Evolutionary conservation across 1,140 invertebrate species (phyloP).

Genomic region (Zaprionus camerounensis): DNA sequence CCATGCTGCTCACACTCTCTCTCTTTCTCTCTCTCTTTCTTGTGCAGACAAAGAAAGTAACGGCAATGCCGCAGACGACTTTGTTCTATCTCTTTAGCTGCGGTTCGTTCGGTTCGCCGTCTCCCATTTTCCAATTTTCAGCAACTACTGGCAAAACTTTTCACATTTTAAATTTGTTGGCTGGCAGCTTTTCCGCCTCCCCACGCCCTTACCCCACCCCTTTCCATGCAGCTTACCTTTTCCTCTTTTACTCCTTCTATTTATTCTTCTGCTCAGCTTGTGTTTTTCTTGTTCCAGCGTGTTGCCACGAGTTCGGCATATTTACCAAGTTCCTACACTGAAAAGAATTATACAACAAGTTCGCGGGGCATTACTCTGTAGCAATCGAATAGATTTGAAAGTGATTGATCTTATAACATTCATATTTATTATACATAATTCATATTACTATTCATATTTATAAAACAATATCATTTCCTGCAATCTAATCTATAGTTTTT

Average conservation of each 20-base stretch:
- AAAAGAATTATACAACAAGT: constrained; percentile 1
- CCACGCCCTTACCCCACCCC: not conserved
- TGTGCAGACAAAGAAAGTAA: constrained; percentile 57
- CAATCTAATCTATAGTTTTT: too few species aligned
- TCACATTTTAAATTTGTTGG: constrained; percentile 79
- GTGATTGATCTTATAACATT: too few species aligned
- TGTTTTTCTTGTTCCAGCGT: constrained; percentile 17
- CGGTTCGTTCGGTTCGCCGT: constrained; percentile 60
- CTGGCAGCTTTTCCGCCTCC: constrained; percentile 55
- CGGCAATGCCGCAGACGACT: constrained; percentile 38
- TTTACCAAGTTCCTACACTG: constrained; percentile 19
- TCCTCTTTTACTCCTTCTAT: constrained; percentile 15
- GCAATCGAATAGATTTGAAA: too few species aligned
- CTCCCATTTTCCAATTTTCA: constrained; percentile 57
- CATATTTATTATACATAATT: too few species aligned
- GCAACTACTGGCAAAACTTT: constrained; percentile 60
- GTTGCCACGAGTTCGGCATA: constrained; percentile 11
- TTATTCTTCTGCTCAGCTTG: constrained; percentile 15
- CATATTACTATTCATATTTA: too few species aligned
- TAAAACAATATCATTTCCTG: too few species aligned
- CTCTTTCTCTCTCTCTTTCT: not conserved
- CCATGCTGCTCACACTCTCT: constrained; percentile 1
- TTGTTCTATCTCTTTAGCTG: constrained; percentile 58
- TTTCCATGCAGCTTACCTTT: constrained; percentile 2
- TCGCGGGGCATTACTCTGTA: too few species aligned